phyloP scores from a whole-genome alignment of 2,797 vertebrate genomes.

The Phrynocephalus guinanensis region DNA sequence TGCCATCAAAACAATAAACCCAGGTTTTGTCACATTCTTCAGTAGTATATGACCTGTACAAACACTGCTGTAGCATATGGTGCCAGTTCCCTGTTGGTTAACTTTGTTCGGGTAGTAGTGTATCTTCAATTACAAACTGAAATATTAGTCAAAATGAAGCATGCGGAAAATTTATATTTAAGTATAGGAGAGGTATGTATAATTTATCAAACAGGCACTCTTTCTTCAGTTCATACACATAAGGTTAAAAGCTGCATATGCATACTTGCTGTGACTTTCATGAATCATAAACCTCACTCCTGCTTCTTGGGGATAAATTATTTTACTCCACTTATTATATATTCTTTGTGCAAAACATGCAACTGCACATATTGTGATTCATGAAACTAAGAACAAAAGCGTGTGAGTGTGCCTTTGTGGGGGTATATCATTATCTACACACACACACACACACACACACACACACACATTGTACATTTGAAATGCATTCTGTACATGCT shows the following conservation, averaged over 20 bases:
- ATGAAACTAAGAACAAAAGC: conserved; percentile 49
- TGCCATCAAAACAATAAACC: conserved; percentile 31
- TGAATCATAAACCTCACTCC: conserved; percentile 72
- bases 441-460: background rate
- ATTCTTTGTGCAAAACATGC: conserved; percentile 75
- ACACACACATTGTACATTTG: conserved; percentile 28
- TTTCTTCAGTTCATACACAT: conserved; percentile 68
- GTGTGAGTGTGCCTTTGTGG: background rate
- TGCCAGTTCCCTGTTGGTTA: conserved; percentile 53
- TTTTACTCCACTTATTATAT: conserved; percentile 72
- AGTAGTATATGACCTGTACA: conserved; percentile 61
- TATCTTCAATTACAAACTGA: conserved; percentile 72
- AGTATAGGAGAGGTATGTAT: conserved; percentile 71
- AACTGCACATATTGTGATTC: conserved; percentile 71
- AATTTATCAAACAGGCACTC: conserved; percentile 75
- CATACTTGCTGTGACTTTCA: conserved; percentile 75
- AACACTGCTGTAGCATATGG: conserved; percentile 56
- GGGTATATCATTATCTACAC: background rate
- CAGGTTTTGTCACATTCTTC: conserved; percentile 52
- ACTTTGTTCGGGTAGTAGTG: conserved; percentile 68
- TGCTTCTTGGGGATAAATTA: conserved; percentile 77
- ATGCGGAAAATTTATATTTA: conserved; percentile 74
- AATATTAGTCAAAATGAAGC: conserved; percentile 69
- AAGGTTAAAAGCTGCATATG: conserved; percentile 76
- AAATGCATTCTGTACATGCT: conserved; percentile 57